A percentile compares a stretch with the other conserved stretches of the same genome.
Evolutionary conservation across 1,140 invertebrate species (phyloP).

Genomic region (Heliconius melpomene): DNA sequence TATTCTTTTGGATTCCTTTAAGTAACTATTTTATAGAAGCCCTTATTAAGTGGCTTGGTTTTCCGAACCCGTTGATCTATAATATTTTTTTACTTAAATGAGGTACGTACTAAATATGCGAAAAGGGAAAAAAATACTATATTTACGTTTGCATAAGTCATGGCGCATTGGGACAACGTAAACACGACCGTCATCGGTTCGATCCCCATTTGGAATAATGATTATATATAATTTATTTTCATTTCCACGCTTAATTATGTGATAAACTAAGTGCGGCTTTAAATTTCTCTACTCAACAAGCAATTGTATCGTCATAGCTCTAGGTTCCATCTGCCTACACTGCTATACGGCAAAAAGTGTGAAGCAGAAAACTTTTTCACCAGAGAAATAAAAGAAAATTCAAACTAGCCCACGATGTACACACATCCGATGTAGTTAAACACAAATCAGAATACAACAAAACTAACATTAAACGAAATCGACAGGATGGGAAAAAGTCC

Average conservation of each 20-base stretch:
- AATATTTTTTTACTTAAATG: too few species aligned
- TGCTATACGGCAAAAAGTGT: not conserved
- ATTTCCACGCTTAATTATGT: not conserved
- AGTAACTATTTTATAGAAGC: too few species aligned
- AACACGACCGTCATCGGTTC: too few species aligned
- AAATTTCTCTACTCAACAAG: not conserved
- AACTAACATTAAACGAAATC: constrained; percentile 11
- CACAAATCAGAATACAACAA: not conserved
- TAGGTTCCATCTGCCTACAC: not conserved
- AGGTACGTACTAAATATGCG: too few species aligned
- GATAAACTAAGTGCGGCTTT: not conserved
- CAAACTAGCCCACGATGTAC: not conserved
- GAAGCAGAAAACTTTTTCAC: not conserved
- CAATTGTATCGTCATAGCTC: not conserved
- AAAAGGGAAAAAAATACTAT: too few species aligned
- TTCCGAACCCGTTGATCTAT: too few species aligned
- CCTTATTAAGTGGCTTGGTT: too few species aligned
- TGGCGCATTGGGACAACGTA: too few species aligned
- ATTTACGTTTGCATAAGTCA: too few species aligned
- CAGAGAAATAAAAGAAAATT: not conserved
- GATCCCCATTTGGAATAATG: too few species aligned
- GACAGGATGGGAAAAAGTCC: not conserved
- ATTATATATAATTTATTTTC: not conserved
- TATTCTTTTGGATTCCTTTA: too few species aligned
- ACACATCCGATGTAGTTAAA: not conserved